These are phyloP conservation scores for Spea bombifrons DNA, from an alignment of 2,113 vertebrate species.

Conservation along the genomic window DNA sequence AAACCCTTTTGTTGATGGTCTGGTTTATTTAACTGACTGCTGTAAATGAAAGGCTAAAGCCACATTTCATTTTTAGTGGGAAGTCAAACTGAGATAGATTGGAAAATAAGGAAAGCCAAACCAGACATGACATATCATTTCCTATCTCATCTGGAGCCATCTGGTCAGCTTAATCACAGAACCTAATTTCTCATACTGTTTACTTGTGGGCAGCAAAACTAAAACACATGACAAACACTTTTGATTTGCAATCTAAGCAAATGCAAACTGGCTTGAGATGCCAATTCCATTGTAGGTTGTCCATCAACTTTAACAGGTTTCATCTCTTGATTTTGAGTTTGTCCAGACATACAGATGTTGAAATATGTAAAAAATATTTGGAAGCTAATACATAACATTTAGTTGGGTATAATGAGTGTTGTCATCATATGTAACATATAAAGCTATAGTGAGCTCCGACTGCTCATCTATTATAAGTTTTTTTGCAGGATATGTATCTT, in stretches of 20 bases:
- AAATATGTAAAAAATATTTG: too few relatives aligned
- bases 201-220: background rate
- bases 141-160: conserved; percentile 24
- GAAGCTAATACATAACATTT: too few relatives aligned
- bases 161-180: conserved; percentile 10
- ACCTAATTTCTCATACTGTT: background rate
- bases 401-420: too few relatives aligned
- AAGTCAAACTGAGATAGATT: background rate
- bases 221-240: background rate
- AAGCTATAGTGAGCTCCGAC: too few relatives aligned
- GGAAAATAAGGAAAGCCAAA: conserved; percentile 20
- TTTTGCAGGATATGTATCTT: too few relatives aligned
- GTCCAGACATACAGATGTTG: too few relatives aligned
- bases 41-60: background rate
- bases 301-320: too few relatives aligned
- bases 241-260: background rate
- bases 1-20: background rate
- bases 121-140: conserved; percentile 25
- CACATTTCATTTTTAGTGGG: conserved; percentile 5
- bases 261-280: too few relatives aligned
- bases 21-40: background rate
- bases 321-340: too few relatives aligned
- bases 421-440: too few relatives aligned
- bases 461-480: too few relatives aligned
- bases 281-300: too few relatives aligned